Percentiles rank a stretch among this genome's conserved stretches.
Evolutionary conservation across 2,888 invertebrate species (phyloP).

Genomic region (Ormia ochracea): DNA sequence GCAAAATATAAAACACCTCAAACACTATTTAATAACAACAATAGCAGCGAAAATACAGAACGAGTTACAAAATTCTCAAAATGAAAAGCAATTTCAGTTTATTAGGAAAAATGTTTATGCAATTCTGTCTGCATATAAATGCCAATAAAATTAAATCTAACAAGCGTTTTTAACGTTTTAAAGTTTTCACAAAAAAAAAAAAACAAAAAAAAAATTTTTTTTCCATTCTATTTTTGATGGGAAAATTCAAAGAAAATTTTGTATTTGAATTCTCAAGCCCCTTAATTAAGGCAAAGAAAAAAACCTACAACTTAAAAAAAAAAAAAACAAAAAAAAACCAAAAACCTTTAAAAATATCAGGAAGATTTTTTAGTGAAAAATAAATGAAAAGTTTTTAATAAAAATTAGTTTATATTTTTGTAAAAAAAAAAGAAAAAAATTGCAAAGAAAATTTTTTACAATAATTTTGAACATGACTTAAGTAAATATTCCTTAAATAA

Average conservation of each 20-base stretch:
- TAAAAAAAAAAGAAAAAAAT: too few relatives aligned
- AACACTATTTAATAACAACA: conserved; percentile 14
- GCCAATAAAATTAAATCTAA: conserved; percentile 42
- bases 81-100: conserved; percentile 31
- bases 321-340: too few relatives aligned
- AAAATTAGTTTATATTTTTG: too few relatives aligned
- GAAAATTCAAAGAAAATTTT: conserved; percentile 16
- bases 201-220: too few relatives aligned
- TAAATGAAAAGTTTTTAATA: too few relatives aligned
- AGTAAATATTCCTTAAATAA: too few relatives aligned
- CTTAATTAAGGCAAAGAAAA: too few relatives aligned
- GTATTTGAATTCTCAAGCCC: not conserved
- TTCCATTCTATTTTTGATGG: conserved; percentile 20
- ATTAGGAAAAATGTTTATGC: conserved; percentile 52
- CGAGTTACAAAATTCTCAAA: conserved; percentile 6
- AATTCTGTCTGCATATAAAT: conserved; percentile 40
- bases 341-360: too few relatives aligned
- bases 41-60: not conserved
- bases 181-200: not conserved
- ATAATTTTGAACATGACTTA: too few relatives aligned
- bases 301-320: not conserved
- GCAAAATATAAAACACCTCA: conserved; percentile 48
- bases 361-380: too few relatives aligned
- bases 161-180: not conserved
- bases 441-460: too few relatives aligned